phyloP scores from a whole-genome alignment of 1,140 invertebrate species.

The Heliconius eleuchia region DNA sequence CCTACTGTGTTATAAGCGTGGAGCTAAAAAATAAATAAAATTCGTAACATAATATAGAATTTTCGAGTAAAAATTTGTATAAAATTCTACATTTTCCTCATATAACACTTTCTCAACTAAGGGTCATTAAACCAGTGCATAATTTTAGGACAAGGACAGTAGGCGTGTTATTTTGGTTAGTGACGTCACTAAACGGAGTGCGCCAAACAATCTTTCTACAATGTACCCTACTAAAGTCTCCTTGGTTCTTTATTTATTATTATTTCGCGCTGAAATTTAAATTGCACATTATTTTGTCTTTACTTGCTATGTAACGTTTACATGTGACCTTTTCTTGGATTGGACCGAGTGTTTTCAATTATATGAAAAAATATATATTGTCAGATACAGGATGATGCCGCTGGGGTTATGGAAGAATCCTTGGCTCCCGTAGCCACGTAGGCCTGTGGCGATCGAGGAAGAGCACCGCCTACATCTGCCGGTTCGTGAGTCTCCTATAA shows the following conservation, averaged over 20 bases:
- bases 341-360: not conserved
- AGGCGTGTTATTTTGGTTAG: constrained; percentile 28
- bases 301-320: not conserved
- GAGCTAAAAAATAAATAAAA: too few relatives aligned
- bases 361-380: not conserved
- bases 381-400: too few relatives aligned
- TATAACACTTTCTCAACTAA: constrained; percentile 5
- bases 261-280: not conserved
- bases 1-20: too few relatives aligned
- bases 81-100: not conserved
- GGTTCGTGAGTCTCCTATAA: too few relatives aligned
- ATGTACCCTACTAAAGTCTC: constrained; percentile 36
- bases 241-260: constrained; percentile 14
- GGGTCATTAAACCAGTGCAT: constrained; percentile 38
- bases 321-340: not conserved
- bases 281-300: not conserved
- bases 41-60: too few relatives aligned
- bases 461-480: too few relatives aligned
- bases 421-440: too few relatives aligned
- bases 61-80: too few relatives aligned
- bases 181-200: constrained; percentile 23
- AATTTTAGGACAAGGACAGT: constrained; percentile 36
- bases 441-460: too few relatives aligned
- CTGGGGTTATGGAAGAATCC: too few relatives aligned
- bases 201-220: constrained; percentile 27